These are phyloP conservation scores for Actinernus sp. DNA, from an alignment of 92 coral and sea anemone genomes.

Conservation along the genomic window DNA sequence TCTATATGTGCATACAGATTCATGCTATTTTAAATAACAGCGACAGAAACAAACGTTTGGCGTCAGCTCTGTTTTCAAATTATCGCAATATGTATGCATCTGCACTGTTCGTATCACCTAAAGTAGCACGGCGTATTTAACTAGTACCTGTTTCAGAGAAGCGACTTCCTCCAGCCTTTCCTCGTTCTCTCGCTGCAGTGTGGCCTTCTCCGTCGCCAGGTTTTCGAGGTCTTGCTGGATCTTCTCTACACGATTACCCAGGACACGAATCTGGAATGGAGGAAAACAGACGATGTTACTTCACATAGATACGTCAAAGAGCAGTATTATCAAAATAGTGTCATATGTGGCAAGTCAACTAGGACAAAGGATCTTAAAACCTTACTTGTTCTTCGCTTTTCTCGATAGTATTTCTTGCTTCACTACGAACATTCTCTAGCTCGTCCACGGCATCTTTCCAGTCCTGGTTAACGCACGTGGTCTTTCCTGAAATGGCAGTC, in stretches of 20 bases:
- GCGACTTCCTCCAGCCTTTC: constrained; percentile 11
- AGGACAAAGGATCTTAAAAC: too few relatives aligned
- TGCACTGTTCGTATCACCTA: too few relatives aligned
- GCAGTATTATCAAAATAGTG: too few relatives aligned
- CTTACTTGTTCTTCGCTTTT: constrained; percentile 14
- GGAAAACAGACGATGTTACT: not conserved
- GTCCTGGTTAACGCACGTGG: constrained; percentile 13
- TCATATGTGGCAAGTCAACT: too few relatives aligned
- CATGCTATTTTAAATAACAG: too few relatives aligned
- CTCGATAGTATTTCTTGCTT: constrained; percentile 9
- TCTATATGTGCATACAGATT: too few relatives aligned
- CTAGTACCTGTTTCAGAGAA: constrained; percentile 13
- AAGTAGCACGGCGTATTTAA: too few relatives aligned
- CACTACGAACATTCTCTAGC: constrained; percentile 13
- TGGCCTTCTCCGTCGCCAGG: not conserved
- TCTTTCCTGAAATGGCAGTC: constrained; percentile 6
- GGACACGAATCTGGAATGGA: constrained; percentile 7
- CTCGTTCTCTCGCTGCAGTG: constrained; percentile 10
- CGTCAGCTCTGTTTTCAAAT: too few relatives aligned
- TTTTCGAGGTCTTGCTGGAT: constrained; percentile 1
- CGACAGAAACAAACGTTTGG: too few relatives aligned
- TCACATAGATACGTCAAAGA: too few relatives aligned
- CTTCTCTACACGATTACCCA: constrained; percentile 7
- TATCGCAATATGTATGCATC: too few relatives aligned
- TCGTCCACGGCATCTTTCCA: constrained; percentile 21